Evolutionary conservation across 1,140 invertebrate species (phyloP).

Genomic region (Drosophila setifemur): DNA sequence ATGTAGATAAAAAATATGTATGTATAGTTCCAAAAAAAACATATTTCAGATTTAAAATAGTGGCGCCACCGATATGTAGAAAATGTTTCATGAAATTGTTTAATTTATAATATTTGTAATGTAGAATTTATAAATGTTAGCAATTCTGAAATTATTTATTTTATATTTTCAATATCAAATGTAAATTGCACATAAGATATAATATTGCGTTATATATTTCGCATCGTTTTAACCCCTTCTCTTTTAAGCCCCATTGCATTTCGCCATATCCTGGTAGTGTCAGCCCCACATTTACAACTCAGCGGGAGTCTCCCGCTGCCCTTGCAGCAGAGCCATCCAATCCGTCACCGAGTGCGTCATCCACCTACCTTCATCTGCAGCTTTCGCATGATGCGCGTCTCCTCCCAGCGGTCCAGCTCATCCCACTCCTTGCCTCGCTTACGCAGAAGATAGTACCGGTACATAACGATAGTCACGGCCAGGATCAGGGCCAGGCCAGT

Average conservation of each 20-base stretch:
- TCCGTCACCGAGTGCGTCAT: constrained; percentile 1
- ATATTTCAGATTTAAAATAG: no score
- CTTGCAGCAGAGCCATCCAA: neutral
- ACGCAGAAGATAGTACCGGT: constrained; percentile 85
- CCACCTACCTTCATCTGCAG: constrained; percentile 75
- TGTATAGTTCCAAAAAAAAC: neutral
- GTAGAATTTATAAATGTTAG: neutral
- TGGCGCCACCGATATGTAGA: neutral
- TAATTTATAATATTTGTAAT: no score
- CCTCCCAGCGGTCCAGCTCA: constrained; percentile 84
- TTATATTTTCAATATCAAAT: no score
- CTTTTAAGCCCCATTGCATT: neutral
- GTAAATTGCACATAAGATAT: neutral
- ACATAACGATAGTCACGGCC: constrained; percentile 86
- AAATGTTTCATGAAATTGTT: no score
- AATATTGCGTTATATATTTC: neutral
- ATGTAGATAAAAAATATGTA: no score
- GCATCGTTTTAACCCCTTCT: neutral
- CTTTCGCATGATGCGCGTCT: constrained; percentile 78
- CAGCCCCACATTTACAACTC: constrained; percentile 8
- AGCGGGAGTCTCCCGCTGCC: neutral
- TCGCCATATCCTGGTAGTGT: constrained; percentile 15
- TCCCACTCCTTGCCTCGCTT: constrained; percentile 84
- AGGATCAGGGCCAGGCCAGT: constrained; percentile 86
- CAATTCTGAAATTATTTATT: no score